Evolutionary conservation across 2,113 vertebrate genomes (phyloP), one percentile per base, ranked within the genome.

Genomic region (Dasyprocta punctata): DNA sequence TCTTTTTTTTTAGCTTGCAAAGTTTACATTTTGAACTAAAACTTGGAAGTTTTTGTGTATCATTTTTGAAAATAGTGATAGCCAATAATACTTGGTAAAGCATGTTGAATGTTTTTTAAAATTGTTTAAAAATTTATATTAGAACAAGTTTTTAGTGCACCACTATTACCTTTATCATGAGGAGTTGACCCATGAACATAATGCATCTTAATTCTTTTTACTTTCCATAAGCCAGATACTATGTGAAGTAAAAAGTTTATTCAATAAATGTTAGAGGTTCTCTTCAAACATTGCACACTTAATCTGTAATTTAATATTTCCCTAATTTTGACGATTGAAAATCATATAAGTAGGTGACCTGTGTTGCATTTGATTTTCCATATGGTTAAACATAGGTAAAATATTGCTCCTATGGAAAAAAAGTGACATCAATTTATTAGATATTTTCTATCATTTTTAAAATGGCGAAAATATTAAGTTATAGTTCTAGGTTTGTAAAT

Each of bases 291-390:
- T 49, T 84, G n/a, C 75, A 5, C 65, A 61, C 30, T 60, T 83
- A 75, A 16, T 56, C 6, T 87, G 67, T 94, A 82, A 92, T 94
- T 84, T 73, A 94, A 80, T 58, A 3, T 14, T 94, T 92, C 26
- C 38, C 12, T 86, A 78, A 54, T 86, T 11, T n/a, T 26, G 67
- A 24, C 2, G 13, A 30, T 26, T 61, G 17, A 6, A 38, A 93
- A 80, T 71, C 49, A 44, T 58, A 56, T 7, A 47, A 52, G 5
- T n/a, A 63, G 7, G 10, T 78, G 17, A 75, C 36, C 10, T 47
- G 13, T 38, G 28, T 11, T 85, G 28, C 56, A n/a, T 5, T 49
- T 41, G 56, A 36, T 44, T 52, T 38, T 83, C 33, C 49, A 44
- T 82, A n/a, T 75, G 20, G 17, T n/a, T 56, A 54, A 54, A 38